These are phyloP conservation scores for Formica exsecta DNA, from an alignment of 1,140 invertebrate genomes.

Conservation along the genomic window DNA sequence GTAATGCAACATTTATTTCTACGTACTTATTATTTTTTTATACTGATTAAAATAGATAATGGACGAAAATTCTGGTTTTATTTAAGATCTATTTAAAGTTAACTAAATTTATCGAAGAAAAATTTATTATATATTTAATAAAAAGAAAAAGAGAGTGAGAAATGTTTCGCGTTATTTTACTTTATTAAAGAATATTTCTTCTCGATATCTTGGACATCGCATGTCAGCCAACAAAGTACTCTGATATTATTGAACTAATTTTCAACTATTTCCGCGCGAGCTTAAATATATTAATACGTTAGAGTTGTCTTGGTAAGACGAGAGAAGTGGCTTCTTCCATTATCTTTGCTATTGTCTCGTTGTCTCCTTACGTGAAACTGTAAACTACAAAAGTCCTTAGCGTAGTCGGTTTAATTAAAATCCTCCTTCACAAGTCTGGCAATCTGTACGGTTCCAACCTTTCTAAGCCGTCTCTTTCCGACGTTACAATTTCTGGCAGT, in stretches of 20 bases:
- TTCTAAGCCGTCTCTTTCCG: slow-evolving; percentile 61
- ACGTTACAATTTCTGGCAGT: slow-evolving; percentile 79
- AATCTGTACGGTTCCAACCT: slow-evolving; percentile 47
- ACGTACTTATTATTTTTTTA: background rate
- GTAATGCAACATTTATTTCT: background rate
- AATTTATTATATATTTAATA: background rate
- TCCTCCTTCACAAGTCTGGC: slow-evolving; percentile 68
- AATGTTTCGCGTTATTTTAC: background rate
- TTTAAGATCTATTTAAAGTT: background rate
- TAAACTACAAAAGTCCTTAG: slow-evolving; percentile 74
- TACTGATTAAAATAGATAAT: slow-evolving; percentile 3
- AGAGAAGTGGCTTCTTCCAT: slow-evolving; percentile 14
- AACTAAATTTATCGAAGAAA: background rate
- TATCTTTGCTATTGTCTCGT: slow-evolving; percentile 32
- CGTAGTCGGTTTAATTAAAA: slow-evolving; percentile 81
- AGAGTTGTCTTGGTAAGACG: background rate
- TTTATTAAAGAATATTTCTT: slow-evolving; percentile 20
- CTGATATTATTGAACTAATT: slow-evolving; percentile 34
- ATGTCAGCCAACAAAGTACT: background rate
- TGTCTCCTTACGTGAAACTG: slow-evolving; percentile 57
- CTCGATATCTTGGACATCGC: background rate
- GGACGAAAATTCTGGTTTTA: background rate
- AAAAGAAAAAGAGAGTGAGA: no score
- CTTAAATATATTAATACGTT: slow-evolving; percentile 9
- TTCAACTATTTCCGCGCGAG: slow-evolving; percentile 14